Base-by-base conservation (phyloP, 1,140 invertebrate genomes). In the Aphidius gifuensis region DNA sequence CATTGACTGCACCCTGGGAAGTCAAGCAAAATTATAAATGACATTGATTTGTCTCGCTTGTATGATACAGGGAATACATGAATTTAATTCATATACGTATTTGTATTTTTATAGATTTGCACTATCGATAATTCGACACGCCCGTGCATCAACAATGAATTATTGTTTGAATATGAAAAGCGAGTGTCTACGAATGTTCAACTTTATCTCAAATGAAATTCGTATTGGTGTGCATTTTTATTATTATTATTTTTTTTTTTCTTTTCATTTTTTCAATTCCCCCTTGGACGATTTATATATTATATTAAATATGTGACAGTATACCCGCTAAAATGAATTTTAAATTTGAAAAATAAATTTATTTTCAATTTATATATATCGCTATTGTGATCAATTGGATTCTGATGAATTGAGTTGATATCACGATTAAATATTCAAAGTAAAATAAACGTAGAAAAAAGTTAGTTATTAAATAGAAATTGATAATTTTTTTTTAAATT, bases 41-140 rank as follows among this genome's bases (percentile, higher is more conserved):
- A 16, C 16, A 16, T 0, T 16, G 16, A 16, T 16, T 16, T 16
- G 16, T 16, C 16, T 16, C 16, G 16, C 16, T 16, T 16, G 16
- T 16, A 16, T 16, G 16, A 16, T 16, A 16, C 16, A 16, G 16
- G 16, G 16, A 16, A 16, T 16, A 16, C 16, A 16, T 16, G 16
- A 16, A 16, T 16, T 16, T 16, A 0, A 16, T 16, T 16, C 16
- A 16, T 16, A 16, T 16, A 16, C 16, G 16, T 16, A 16, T 16
- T 16, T 16, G 16, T 16, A 16, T 16, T 16, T 16, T 16, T 16
- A 16, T 16, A 16, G 16, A 16, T 16, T 50, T 47, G 54, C 54
- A 39, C 64, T 61, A 65, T 65, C 64, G 64, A 44, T 39, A 43
- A 65, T 65, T 65, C 46, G 64, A 65, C 60, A 65, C 57, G 64